Percentiles rank a stretch among this genome's conserved stretches.
These are phyloP conservation scores for Rallus limicola DNA, from an alignment of 2,113 vertebrate genomes.

Conservation along the genomic window DNA sequence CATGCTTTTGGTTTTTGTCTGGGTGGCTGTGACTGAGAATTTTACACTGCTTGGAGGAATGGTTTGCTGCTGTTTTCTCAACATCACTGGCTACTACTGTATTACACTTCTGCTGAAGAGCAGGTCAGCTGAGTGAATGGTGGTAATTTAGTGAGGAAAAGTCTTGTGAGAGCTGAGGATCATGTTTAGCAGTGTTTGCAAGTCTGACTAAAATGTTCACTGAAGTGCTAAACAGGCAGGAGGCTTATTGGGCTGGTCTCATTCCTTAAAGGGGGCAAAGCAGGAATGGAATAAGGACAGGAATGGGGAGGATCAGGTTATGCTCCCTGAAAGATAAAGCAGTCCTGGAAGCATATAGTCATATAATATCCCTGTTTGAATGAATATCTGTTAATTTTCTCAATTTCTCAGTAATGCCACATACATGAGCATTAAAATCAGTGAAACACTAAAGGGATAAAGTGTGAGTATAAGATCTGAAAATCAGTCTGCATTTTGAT, in stretches of 20 bases:
- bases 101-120: background rate
- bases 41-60: constrained; percentile 28
- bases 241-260: background rate
- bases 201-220: background rate
- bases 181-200: background rate
- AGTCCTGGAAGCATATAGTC: background rate
- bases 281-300: background rate
- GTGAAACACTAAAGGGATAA: background rate
- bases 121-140: background rate
- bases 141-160: background rate
- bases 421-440: background rate
- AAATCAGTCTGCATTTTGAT: constrained; percentile 31
- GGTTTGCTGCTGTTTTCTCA: background rate
- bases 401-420: background rate
- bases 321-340: background rate
- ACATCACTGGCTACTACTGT: background rate
- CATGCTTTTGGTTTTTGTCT: constrained; percentile 23
- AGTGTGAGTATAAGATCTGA: background rate
- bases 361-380: background rate
- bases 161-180: background rate
- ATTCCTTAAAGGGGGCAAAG: background rate
- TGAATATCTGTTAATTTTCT: background rate
- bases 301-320: background rate
- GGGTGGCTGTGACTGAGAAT: background rate
- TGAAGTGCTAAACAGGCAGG: background rate